phyloP scores from a whole-genome alignment of 37 sponge, comb jelly and placozoan species.

The Corticium candelabrum region DNA sequence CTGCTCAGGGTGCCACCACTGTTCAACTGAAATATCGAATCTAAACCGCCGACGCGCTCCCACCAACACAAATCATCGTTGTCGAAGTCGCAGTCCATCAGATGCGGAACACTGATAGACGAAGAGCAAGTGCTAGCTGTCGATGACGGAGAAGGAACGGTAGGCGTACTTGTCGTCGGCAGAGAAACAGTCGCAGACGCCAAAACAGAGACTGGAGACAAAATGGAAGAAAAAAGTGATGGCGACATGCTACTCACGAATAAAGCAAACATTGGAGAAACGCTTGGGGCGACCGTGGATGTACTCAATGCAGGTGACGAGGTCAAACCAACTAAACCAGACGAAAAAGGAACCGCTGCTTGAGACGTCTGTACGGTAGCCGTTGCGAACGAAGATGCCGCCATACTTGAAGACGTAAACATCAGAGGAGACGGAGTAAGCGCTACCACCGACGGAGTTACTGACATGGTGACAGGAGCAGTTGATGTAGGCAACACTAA shows the following conservation, averaged over 20 bases:
- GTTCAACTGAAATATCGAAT: not conserved
- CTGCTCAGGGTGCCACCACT: not conserved
- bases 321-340: too few relatives aligned
- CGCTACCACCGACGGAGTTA: not conserved
- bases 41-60: not conserved
- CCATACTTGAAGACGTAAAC: too few relatives aligned
- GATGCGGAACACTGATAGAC: conserved; percentile 17
- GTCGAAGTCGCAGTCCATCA: conserved; percentile 28
- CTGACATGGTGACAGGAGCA: not conserved
- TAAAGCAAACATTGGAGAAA: too few relatives aligned
- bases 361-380: too few relatives aligned
- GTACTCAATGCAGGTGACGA: too few relatives aligned
- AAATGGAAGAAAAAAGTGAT: too few relatives aligned
- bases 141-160: not conserved
- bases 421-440: not conserved
- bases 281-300: too few relatives aligned
- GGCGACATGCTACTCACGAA: too few relatives aligned
- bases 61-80: conserved; percentile 21
- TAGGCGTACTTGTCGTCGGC: not conserved
- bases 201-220: not conserved
- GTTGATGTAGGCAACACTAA: too few relatives aligned
- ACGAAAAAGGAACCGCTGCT: too few relatives aligned
- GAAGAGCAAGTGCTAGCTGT: conserved; percentile 12
- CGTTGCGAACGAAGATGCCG: too few relatives aligned
- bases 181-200: not conserved